These are phyloP conservation scores for Neostethus bicornis DNA, from an alignment of 2,797 vertebrate species.

Conservation along the genomic window DNA sequence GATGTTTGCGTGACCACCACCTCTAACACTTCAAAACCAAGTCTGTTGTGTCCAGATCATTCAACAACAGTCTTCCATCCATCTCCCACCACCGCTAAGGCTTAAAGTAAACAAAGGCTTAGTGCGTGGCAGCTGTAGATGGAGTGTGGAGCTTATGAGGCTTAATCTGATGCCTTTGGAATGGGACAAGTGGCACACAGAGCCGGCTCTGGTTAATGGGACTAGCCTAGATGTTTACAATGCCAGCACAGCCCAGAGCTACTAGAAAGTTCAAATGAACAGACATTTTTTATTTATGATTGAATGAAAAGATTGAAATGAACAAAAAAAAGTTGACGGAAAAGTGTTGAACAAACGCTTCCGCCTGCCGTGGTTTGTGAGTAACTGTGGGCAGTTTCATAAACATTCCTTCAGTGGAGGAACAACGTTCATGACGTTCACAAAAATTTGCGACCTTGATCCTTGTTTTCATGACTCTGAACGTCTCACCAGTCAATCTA, in stretches of 20 bases:
- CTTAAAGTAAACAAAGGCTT: slow-evolving; percentile 81
- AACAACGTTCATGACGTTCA: no score
- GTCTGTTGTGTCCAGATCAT: slow-evolving; percentile 48
- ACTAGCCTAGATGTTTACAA: slow-evolving; percentile 43
- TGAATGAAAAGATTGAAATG: no score
- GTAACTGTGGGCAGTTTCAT: no score
- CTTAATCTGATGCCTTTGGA: slow-evolving; percentile 72
- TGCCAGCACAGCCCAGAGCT: slow-evolving; percentile 31
- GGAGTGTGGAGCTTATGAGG: slow-evolving; percentile 60
- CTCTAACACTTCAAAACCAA: slow-evolving; percentile 37
- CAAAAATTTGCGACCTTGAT: no score
- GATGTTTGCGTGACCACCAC: slow-evolving; percentile 4
- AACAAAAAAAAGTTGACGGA: no score
- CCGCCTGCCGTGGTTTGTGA: no score
- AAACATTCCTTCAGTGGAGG: no score
- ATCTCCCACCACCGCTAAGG: slow-evolving; percentile 66
- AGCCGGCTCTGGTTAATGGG: slow-evolving; percentile 28
- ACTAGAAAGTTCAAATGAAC: slow-evolving; percentile 38
- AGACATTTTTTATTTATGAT: no score
- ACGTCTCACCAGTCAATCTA: no score
- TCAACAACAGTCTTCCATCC: slow-evolving; percentile 41
- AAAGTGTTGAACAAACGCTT: no score
- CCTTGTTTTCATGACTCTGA: no score
- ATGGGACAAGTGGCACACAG: slow-evolving; percentile 57
- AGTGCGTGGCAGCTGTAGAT: slow-evolving; percentile 74